Evolutionary conservation across 2,797 vertebrate genomes (phyloP), one percentile per base, ranked within the genome.

Genomic region (Pangasius larnaudii): DNA sequence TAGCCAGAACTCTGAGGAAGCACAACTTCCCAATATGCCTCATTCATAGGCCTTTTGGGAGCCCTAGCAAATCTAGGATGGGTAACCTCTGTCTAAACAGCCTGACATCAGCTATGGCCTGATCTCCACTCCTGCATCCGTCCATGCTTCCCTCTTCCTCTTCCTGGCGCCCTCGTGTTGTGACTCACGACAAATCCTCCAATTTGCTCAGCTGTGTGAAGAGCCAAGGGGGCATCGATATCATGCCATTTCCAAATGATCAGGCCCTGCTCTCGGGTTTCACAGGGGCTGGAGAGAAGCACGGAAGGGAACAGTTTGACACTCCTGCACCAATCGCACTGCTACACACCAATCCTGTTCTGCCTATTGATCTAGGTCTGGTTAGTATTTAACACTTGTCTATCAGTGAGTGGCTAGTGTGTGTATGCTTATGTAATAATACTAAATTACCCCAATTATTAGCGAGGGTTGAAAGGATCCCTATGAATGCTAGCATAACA

Each of bases 151-250:
- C 63, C 36, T 56, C 19, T 36, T 86, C 84, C 88, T 87, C 79
- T 85, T 86, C 87, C 86, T 85, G 94, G 95, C 94, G 49, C 94
- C 93, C 95, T 94, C 74, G 87, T 97, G 96, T 97, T 98, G 96
- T 97, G 96, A 97, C 96, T 98, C 96, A 95, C 96, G 96, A 97
- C 97, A 98, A 97, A 96, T 96, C 95, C 96, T 97, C 97, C 97
- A 97, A 97, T 98, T 98, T 98, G 97, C 96, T 97, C 93, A 94
- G 93, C 95, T 94, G 96, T 95, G 96, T 97, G 95, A 97, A 96
- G 95, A 97, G 94, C 95, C 92, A 94, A 95, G 96, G 97, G 95
- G 95, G 93, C 95, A 96, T 95, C 96, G 96, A 96, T 96, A 96
- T 96, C 94, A 91, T 92, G 93, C 93, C 94, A 94, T 96, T 96